These are phyloP conservation scores for Asteroscopus sphinx DNA, from an alignment of 2,888 invertebrate genomes.

Conservation along the genomic window DNA sequence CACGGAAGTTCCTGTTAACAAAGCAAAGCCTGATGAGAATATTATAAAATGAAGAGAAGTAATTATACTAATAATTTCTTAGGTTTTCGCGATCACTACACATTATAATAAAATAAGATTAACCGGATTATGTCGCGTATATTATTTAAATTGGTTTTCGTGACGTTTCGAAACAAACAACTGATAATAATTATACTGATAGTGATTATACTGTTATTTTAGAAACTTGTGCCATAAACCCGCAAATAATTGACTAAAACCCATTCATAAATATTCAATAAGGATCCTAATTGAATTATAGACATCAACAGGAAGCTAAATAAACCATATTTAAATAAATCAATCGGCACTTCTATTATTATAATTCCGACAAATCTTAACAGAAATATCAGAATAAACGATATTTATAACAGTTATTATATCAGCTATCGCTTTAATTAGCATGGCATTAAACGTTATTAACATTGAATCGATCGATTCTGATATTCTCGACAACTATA, in stretches of 20 bases:
- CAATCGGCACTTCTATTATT: constrained; percentile 35
- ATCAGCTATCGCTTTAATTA: constrained; percentile 35
- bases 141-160: too few relatives aligned
- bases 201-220: too few relatives aligned
- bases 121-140: too few relatives aligned
- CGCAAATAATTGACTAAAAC: constrained; percentile 21
- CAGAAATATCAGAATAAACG: constrained; percentile 38
- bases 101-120: too few relatives aligned
- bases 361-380: constrained; percentile 23
- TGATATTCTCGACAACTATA: constrained; percentile 41
- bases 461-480: constrained; percentile 32
- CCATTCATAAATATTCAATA: constrained; percentile 23
- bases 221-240: not conserved
- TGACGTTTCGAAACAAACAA: too few relatives aligned
- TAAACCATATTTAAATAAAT: constrained; percentile 32
- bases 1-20: too few relatives aligned
- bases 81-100: too few relatives aligned
- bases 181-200: too few relatives aligned
- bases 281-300: constrained; percentile 19
- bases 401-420: constrained; percentile 35
- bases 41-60: too few relatives aligned
- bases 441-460: constrained; percentile 43
- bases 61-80: too few relatives aligned
- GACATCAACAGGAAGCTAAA: constrained; percentile 46
- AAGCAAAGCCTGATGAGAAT: too few relatives aligned